A percentile compares a stretch with the other conserved stretches of the same genome.
Evolutionary conservation across 2,113 vertebrate genomes (phyloP).

Genomic region (Neotoma lepida): DNA sequence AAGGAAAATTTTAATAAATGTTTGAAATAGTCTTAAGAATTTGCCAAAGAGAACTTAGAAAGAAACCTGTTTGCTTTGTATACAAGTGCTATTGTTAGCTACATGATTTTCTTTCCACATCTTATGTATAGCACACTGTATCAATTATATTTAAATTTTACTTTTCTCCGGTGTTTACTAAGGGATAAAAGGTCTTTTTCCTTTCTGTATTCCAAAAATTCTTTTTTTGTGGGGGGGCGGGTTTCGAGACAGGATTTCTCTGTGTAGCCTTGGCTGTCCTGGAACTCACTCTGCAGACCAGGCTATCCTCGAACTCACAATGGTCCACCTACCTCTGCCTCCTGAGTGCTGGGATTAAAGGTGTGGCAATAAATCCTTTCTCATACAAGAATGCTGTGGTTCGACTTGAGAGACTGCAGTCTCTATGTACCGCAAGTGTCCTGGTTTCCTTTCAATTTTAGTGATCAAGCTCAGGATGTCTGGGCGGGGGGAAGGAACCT

Average conservation of each 20-base stretch:
- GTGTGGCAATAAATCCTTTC: not conserved
- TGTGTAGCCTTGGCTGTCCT: not conserved
- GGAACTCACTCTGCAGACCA: not conserved
- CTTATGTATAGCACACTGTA: not conserved
- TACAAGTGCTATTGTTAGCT: not conserved
- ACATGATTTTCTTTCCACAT: not conserved
- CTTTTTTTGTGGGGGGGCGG: too few species aligned
- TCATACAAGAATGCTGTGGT: not conserved
- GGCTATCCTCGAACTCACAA: not conserved
- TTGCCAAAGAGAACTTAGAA: not conserved
- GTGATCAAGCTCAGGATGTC: not conserved
- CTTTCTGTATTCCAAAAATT: not conserved
- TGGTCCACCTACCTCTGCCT: not conserved
- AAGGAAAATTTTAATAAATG: not conserved
- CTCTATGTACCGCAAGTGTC: constrained; percentile 82
- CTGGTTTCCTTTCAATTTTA: constrained; percentile 91
- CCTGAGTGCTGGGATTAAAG: not conserved
- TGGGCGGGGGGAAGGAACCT: not conserved
- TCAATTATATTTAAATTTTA: not conserved
- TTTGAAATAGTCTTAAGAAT: not conserved
- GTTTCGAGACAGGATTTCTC: not conserved
- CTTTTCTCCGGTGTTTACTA: not conserved
- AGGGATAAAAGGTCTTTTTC: not conserved
- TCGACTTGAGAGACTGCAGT: not conserved
- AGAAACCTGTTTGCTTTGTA: not conserved